phyloP scores from a whole-genome alignment of 2,113 vertebrate genomes.

The Eurypyga helias region DNA sequence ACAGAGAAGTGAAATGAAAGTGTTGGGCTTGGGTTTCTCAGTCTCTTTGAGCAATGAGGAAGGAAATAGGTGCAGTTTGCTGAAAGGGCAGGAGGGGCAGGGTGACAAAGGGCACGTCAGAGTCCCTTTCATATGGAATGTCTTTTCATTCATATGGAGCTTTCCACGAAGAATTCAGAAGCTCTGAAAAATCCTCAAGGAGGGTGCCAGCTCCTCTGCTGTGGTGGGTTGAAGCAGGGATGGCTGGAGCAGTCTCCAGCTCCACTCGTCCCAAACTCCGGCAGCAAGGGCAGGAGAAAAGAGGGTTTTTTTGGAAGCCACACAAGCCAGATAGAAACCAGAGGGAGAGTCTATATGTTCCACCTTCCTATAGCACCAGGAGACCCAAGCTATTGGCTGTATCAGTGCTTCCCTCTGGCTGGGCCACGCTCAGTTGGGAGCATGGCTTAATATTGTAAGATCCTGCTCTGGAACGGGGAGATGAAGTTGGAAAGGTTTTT shows the following conservation, averaged over 20 bases:
- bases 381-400: neutral
- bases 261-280: neutral
- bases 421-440: neutral
- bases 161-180: neutral
- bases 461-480: neutral
- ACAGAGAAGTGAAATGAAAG: neutral
- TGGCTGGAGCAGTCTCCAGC: neutral
- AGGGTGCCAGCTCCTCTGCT: neutral
- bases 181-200: neutral
- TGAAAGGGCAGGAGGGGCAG: neutral
- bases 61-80: neutral
- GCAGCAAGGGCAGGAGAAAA: neutral
- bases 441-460: neutral
- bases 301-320: no score
- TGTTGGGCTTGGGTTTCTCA: neutral
- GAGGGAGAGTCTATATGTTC: accelerated
- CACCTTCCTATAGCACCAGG: neutral
- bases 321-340: neutral
- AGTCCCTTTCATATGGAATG: neutral
- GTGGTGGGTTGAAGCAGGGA: neutral
- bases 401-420: neutral
- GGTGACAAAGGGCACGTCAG: neutral
- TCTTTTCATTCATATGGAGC: no score
- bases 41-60: neutral
- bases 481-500: neutral